Conservation (phyloP, 2,113 vertebrate species). For the Sinocyclocheilus grahami region DNA sequence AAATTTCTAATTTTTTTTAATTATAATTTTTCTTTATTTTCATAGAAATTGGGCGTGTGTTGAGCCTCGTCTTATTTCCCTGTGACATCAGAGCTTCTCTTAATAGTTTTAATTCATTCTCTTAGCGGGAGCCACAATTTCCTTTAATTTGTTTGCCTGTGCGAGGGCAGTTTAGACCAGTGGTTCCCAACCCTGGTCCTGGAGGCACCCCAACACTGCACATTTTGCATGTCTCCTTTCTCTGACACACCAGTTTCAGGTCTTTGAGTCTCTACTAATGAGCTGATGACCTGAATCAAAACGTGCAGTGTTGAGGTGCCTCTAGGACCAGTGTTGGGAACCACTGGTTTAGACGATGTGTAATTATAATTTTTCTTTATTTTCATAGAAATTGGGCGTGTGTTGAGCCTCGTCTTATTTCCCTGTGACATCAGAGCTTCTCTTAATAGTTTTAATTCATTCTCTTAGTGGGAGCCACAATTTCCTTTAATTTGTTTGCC, state of each 20-base stretch:
- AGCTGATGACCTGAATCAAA: too few relatives aligned
- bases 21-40: background rate
- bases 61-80: background rate
- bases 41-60: background rate
- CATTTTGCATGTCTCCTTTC: too few relatives aligned
- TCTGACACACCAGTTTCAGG: too few relatives aligned
- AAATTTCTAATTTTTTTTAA: background rate
- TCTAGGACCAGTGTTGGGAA: too few relatives aligned
- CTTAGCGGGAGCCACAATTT: conserved; percentile 24
- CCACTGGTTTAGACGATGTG: background rate
- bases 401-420: conserved; percentile 10
- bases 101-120: conserved; percentile 37
- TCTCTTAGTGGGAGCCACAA: conserved; percentile 20
- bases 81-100: conserved; percentile 3
- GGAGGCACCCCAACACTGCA: too few relatives aligned
- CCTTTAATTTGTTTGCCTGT: conserved; percentile 10
- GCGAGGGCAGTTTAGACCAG: conserved; percentile 9
- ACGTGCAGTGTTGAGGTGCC: too few relatives aligned
- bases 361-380: too few relatives aligned
- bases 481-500: conserved; percentile 15
- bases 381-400: background rate
- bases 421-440: background rate
- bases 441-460: conserved; percentile 37
- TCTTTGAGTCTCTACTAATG: too few relatives aligned
- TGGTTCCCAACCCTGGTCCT: too few relatives aligned